Percentiles rank a stretch among this genome's conserved stretches.
Evolutionary conservation across 2,797 vertebrate genomes (phyloP).

Genomic region (Microctenopoma stevenorrisi): DNA sequence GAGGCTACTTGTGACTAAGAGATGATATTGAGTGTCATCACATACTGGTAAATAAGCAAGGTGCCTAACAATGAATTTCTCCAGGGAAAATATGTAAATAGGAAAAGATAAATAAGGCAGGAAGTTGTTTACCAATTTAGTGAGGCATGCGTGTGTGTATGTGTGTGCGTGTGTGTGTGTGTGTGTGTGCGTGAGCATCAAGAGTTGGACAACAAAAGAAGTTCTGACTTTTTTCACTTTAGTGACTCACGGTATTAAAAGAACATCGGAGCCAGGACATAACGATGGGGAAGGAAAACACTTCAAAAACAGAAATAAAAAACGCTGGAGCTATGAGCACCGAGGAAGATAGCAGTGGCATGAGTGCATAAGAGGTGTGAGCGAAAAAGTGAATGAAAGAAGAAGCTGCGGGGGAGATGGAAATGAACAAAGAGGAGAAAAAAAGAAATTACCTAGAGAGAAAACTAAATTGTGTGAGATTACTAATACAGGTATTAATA

Average conservation of each 20-base stretch:
- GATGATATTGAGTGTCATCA: constrained; percentile 21
- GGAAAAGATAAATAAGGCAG: constrained; percentile 30
- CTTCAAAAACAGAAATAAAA: background rate
- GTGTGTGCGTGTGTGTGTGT: background rate
- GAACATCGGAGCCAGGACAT: background rate
- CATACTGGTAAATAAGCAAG: constrained; percentile 8
- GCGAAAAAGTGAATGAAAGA: constrained; percentile 36
- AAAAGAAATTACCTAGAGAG: constrained; percentile 24
- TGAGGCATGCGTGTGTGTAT: background rate
- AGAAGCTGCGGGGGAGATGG: constrained; percentile 16
- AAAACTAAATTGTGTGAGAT: constrained; percentile 33
- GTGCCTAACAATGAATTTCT: constrained; percentile 2
- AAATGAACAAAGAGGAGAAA: background rate
- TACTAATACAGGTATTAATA: constrained; percentile 70
- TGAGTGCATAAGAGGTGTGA: constrained; percentile 24
- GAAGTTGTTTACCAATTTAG: constrained; percentile 22
- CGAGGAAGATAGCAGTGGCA: background rate
- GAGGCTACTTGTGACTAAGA: constrained; percentile 30
- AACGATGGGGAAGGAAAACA: background rate
- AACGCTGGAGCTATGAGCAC: background rate
- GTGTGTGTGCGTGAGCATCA: background rate
- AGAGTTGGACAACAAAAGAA: constrained; percentile 8
- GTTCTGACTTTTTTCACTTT: background rate
- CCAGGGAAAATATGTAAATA: constrained; percentile 16
- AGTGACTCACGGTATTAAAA: background rate